Base-by-base conservation (phyloP, 2,888 invertebrate genomes). In the Synergus gifuensis region DNA sequence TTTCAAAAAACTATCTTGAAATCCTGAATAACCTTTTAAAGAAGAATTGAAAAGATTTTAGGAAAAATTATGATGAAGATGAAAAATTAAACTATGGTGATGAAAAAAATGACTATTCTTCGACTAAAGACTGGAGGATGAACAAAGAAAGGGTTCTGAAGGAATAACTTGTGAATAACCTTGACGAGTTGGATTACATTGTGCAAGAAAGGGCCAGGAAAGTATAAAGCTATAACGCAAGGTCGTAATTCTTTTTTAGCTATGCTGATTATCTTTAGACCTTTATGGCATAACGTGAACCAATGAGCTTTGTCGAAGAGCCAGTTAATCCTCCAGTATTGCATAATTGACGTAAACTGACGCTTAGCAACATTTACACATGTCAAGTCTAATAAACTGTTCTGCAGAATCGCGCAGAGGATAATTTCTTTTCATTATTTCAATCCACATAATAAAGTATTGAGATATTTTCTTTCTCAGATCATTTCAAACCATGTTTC, bases 281-380 rank as follows among this genome's bases (percentile, higher is more conserved):
- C 36, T 54, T 73, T 54, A 69, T 73, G 54, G 73, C 73, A 36
- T 36, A 73, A 73, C 36, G n/a, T 22, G 22, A 46, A 44, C n/a
- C 5, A 66, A 40, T 66, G 18, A 44, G 66, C 28, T 73, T 36
- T n/a, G 36, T 73, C 40, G 49, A 73, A 73, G 73, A 16, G 36
- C 18, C 73, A 54, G 36, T 73, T 54, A 73, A 73, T 18, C 11
- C 16, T 11, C 28, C 36, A 46, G 16, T 73, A 5, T 73, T 54
- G 49, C 73, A 40, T 73, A 54, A 73, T 73, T 73, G 8, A 54
- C 49, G 28, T 36, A 54, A 73, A 73, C 54, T 73, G 11, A n/a
- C 46, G 49, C 16, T 73, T 73, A 54, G 36, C 9, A 73, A n/a
- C 73, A 54, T n/a, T 54, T 49, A 73, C n/a, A 73, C 54, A 73